These are phyloP conservation scores for Pygmarrhopalites habei DNA, from an alignment of 1,140 invertebrate genomes.

Conservation along the genomic window DNA sequence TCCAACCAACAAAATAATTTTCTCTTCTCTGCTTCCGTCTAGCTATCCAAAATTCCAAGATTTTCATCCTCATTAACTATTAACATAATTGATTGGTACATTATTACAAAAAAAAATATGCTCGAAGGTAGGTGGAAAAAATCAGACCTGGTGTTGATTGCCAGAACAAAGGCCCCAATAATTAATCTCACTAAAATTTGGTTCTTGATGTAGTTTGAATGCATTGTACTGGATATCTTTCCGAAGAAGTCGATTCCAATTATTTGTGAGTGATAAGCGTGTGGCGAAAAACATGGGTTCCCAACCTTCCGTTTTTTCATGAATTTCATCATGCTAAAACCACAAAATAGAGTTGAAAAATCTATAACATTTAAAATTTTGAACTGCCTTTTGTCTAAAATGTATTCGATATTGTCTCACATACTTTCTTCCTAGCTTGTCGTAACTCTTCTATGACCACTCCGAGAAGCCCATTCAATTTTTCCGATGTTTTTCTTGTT, in stretches of 20 bases:
- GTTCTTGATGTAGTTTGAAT: not conserved
- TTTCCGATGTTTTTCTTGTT: not conserved
- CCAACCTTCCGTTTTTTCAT: not conserved
- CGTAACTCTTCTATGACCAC: not conserved
- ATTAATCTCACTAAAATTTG: constrained; percentile 4
- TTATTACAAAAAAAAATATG: not conserved
- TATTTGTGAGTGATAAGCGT: not conserved
- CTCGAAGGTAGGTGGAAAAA: not conserved
- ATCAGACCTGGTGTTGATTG: not conserved
- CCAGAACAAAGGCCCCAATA: not conserved
- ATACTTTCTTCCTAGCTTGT: not conserved
- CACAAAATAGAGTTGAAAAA: not conserved
- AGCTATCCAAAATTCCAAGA: not conserved
- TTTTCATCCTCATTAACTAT: too few species aligned
- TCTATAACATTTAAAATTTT: not conserved
- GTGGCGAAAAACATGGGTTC: not conserved
- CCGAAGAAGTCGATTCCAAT: not conserved
- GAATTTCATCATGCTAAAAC: not conserved
- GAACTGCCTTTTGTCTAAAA: not conserved
- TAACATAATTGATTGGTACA: too few species aligned
- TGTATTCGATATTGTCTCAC: not conserved
- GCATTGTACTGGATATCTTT: not conserved
- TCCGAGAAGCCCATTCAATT: not conserved
- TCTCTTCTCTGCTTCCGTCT: constrained; percentile 10
- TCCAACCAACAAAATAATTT: constrained; percentile 20